These are phyloP conservation scores for Umimayanthus kanabou DNA, from an alignment of 92 coral and sea anemone genomes.

Conservation along the genomic window DNA sequence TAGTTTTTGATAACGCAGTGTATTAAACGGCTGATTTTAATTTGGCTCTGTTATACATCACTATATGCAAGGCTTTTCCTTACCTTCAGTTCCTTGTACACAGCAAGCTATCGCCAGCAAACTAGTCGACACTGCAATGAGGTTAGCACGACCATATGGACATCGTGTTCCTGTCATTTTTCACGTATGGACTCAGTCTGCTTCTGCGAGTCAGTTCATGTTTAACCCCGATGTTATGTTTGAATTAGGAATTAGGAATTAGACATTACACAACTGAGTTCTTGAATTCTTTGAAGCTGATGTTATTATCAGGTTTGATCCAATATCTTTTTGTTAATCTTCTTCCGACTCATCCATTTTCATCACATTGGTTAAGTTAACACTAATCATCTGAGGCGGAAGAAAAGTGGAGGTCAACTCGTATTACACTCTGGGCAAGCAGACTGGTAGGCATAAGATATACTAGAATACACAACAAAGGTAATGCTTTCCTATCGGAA, in stretches of 20 bases:
- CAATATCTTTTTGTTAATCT: slow-evolving; percentile 9
- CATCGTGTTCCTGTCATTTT: background rate
- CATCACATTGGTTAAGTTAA: background rate
- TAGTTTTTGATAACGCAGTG: no score
- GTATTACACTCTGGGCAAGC: background rate
- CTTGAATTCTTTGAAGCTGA: background rate
- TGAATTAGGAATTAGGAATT: background rate
- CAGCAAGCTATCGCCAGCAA: background rate
- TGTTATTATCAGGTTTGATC: background rate
- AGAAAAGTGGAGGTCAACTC: background rate
- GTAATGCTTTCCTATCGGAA: background rate
- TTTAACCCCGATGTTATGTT: background rate
- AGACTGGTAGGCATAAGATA: background rate
- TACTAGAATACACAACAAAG: slow-evolving; percentile 1
- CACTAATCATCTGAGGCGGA: background rate
- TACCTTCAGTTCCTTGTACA: background rate
- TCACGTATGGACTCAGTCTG: background rate
- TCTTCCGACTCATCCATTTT: background rate
- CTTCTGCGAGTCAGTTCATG: background rate
- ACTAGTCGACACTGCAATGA: background rate
- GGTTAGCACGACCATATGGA: background rate
- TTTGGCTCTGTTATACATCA: background rate
- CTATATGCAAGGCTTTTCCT: background rate
- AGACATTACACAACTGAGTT: background rate
- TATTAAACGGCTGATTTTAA: no score